These are phyloP conservation scores for Ptiloglossa arizonensis DNA, from an alignment of 1,140 invertebrate genomes.

Conservation along the genomic window DNA sequence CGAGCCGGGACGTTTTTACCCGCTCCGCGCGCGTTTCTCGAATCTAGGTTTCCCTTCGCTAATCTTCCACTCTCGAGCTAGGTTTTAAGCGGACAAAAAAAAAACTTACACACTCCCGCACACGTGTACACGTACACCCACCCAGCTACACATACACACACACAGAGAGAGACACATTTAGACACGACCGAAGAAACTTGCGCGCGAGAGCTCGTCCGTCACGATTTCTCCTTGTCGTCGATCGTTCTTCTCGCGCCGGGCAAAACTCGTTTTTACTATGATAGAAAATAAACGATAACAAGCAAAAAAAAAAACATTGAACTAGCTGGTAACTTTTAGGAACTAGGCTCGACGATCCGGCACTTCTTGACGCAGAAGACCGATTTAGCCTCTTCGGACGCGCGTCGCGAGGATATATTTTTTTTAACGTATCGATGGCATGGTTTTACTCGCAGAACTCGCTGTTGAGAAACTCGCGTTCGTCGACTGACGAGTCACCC, in stretches of 20 bases:
- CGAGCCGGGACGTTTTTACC: slow-evolving; percentile 10
- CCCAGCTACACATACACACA: background rate
- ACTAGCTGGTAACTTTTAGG: slow-evolving; percentile 26
- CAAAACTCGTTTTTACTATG: slow-evolving; percentile 13
- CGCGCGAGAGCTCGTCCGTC: background rate
- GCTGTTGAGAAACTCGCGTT: background rate
- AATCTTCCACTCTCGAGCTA: slow-evolving; percentile 37
- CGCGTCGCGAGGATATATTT: slow-evolving; percentile 44
- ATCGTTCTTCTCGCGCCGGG: background rate
- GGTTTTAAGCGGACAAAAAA: background rate
- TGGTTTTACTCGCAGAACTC: slow-evolving; percentile 46
- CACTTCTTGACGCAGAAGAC: slow-evolving; percentile 25
- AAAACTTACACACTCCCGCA: background rate
- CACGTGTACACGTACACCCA: background rate
- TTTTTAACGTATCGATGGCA: slow-evolving; percentile 32
- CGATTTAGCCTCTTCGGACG: slow-evolving; percentile 7
- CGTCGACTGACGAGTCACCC: background rate
- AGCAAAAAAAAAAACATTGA: slow-evolving; percentile 10
- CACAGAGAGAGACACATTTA: background rate
- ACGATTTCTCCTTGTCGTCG: background rate
- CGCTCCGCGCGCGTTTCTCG: background rate
- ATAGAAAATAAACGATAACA: slow-evolving; percentile 6
- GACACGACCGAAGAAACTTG: background rate
- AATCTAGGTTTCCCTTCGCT: slow-evolving; percentile 3
- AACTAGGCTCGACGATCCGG: slow-evolving; percentile 45